Conservation (phyloP, 2,888 invertebrate genomes). For the Anticlea derivata region DNA sequence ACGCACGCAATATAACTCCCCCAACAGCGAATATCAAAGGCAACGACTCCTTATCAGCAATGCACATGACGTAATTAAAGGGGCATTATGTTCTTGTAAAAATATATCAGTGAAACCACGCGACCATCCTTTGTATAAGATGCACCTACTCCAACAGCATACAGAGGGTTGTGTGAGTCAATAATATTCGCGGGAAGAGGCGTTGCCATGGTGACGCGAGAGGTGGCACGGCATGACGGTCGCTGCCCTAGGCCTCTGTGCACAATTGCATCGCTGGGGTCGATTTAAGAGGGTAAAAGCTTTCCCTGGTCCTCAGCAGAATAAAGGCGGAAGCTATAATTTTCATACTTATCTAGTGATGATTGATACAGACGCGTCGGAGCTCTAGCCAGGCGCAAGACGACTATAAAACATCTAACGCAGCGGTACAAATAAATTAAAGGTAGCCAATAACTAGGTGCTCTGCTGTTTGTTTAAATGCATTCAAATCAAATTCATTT, state of each 20-base stretch:
- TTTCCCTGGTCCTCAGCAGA: not conserved
- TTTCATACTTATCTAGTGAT: not conserved
- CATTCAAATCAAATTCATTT: no score
- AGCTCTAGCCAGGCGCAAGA: no score
- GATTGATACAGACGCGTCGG: no score
- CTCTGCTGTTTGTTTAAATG: no score
- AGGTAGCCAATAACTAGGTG: no score
- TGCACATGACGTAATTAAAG: constrained; percentile 62
- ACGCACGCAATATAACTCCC: constrained; percentile 48
- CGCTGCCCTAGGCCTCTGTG: constrained; percentile 59
- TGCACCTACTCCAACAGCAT: constrained; percentile 18
- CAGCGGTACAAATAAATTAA: no score
- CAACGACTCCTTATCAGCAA: constrained; percentile 68
- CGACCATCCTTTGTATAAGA: constrained; percentile 39
- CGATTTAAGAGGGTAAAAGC: not conserved
- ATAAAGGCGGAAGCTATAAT: constrained; percentile 16
- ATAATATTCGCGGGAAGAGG: constrained; percentile 71
- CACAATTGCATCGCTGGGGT: constrained; percentile 54
- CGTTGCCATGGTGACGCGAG: constrained; percentile 77
- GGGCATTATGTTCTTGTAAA: constrained; percentile 64
- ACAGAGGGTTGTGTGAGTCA: constrained; percentile 58
- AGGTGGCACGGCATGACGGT: constrained; percentile 44
- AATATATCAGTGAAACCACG: constrained; percentile 67
- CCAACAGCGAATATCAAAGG: constrained; percentile 51
- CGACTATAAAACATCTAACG: no score